Evolutionary conservation across 2,797 vertebrate species (phyloP).

Genomic region (Periophthalmus magnuspinnatus): DNA sequence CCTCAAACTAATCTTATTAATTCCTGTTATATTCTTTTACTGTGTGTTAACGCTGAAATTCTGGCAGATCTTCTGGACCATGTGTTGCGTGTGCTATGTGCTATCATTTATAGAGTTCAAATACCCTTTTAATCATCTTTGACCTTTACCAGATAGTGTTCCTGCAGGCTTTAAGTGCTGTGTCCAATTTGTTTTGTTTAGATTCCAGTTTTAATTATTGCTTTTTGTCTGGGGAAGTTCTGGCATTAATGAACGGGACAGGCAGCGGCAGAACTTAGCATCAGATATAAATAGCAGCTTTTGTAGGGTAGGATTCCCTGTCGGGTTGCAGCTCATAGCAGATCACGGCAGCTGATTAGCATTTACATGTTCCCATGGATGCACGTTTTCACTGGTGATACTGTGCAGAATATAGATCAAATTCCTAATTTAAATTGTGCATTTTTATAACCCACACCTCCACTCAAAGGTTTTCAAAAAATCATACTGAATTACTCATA

Average conservation of each 20-base stretch:
- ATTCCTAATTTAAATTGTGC: neutral
- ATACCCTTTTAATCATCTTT: conserved; percentile 25
- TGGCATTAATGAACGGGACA: conserved; percentile 54
- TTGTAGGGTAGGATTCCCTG: conserved; percentile 70
- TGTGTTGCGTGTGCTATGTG: conserved; percentile 2
- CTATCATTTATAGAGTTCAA: conserved; percentile 30
- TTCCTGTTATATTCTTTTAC: neutral
- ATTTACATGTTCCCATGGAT: conserved; percentile 49
- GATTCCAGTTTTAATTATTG: conserved; percentile 62
- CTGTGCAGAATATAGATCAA: conserved; percentile 6
- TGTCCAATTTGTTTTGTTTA: conserved; percentile 12
- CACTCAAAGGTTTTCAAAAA: neutral
- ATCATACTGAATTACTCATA: neutral
- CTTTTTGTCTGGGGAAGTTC: conserved; percentile 56
- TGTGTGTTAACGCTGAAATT: neutral
- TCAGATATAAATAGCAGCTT: conserved; percentile 71
- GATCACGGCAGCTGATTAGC: conserved; percentile 61
- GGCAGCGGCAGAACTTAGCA: conserved; percentile 44
- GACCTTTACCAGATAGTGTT: conserved; percentile 7
- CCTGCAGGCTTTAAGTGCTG: conserved; percentile 14
- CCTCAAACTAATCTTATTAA: neutral
- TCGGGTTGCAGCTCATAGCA: conserved; percentile 47
- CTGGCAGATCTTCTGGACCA: neutral
- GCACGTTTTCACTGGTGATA: conserved; percentile 39
- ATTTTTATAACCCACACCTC: neutral